Evolutionary conservation across 1,140 invertebrate genomes (phyloP).

Genomic region (Drosophila pachea): DNA sequence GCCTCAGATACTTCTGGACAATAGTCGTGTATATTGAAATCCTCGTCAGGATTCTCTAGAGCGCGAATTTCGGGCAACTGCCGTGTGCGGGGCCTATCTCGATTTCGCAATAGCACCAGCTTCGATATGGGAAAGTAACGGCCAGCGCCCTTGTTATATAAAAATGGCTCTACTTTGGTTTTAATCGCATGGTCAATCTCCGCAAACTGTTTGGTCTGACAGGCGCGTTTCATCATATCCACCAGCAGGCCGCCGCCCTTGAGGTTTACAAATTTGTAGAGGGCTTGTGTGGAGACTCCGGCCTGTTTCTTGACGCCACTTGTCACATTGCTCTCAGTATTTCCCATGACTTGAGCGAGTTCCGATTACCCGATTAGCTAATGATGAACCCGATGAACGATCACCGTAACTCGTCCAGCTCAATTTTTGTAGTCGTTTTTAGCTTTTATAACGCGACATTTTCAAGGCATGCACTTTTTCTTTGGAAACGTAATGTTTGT

Average conservation of each 20-base stretch:
- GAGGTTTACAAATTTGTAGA: slow-evolving; percentile 91
- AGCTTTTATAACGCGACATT: slow-evolving; percentile 66
- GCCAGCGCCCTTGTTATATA: slow-evolving; percentile 96
- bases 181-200: slow-evolving; percentile 94
- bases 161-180: slow-evolving; percentile 92
- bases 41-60: slow-evolving; percentile 89
- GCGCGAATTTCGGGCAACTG: slow-evolving; percentile 86
- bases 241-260: slow-evolving; percentile 95
- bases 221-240: slow-evolving; percentile 94
- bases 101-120: slow-evolving; percentile 92
- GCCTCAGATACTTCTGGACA: slow-evolving; percentile 81
- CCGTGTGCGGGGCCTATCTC: slow-evolving; percentile 89
- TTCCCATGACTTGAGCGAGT: slow-evolving; percentile 85
- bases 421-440: slow-evolving; percentile 7
- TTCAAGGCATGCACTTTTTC: slow-evolving; percentile 32
- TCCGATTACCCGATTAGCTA: background rate
- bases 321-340: slow-evolving; percentile 94
- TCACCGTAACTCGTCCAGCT: background rate
- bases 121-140: slow-evolving; percentile 92
- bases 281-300: slow-evolving; percentile 87
- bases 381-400: background rate
- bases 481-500: slow-evolving; percentile 7
- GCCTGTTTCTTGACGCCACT: slow-evolving; percentile 95
- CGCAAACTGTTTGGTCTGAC: slow-evolving; percentile 91
- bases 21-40: slow-evolving; percentile 89